phyloP scores from a whole-genome alignment of 2,888 invertebrate species.

The Cerceris rybyensis region DNA sequence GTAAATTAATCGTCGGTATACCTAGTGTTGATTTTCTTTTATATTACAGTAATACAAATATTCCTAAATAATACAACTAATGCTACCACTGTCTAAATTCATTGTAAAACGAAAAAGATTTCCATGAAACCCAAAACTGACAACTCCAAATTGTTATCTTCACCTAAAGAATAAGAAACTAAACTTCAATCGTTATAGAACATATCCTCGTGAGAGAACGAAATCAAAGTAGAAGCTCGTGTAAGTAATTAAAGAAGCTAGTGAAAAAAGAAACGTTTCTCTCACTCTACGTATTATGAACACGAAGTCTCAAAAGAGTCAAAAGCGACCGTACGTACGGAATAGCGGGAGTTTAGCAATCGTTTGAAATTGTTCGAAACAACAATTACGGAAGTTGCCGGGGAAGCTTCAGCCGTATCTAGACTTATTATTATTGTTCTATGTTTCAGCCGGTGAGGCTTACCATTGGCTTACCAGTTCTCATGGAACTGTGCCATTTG shows the following conservation, averaged over 20 bases:
- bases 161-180: too few species aligned
- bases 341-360: slow-evolving; percentile 1
- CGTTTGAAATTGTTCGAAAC: slow-evolving; percentile 31
- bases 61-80: too few species aligned
- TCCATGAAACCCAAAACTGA: too few species aligned
- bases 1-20: too few species aligned
- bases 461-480: slow-evolving; percentile 5
- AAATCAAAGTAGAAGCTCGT: too few species aligned
- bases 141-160: too few species aligned
- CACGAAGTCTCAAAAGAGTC: not conserved
- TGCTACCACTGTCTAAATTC: too few species aligned
- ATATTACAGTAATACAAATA: too few species aligned
- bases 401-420: not conserved
- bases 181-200: too few species aligned
- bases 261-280: slow-evolving; percentile 8
- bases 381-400: slow-evolving; percentile 19
- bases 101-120: too few species aligned
- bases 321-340: slow-evolving; percentile 22
- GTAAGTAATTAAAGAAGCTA: not conserved
- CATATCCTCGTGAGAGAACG: too few species aligned
- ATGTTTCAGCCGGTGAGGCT: not conserved
- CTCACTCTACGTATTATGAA: not conserved
- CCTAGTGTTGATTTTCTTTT: too few species aligned
- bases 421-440: slow-evolving; percentile 7
- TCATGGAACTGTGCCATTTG: not conserved